Percentiles rank a stretch among this genome's conserved stretches.
Evolutionary conservation across 2,888 invertebrate genomes (phyloP).

Genomic region (Rhagonycha lutea): DNA sequence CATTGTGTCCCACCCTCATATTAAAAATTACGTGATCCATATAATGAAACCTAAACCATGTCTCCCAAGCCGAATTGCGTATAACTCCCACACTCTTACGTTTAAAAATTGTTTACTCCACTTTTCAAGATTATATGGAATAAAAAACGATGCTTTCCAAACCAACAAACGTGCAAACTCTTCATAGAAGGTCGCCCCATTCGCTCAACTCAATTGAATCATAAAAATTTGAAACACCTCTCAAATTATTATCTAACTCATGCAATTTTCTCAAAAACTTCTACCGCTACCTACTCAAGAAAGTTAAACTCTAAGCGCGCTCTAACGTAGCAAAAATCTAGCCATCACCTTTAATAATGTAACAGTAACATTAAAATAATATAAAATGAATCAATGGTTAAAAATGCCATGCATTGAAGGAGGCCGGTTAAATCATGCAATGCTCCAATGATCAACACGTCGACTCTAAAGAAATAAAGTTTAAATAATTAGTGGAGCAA

Average conservation of each 20-base stretch:
- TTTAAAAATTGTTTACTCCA: no score
- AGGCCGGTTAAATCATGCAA: conserved; percentile 33
- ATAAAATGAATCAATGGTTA: background rate
- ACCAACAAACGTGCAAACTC: background rate
- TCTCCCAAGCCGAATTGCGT: no score
- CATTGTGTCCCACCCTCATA: no score
- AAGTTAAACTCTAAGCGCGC: background rate
- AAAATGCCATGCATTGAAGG: conserved; percentile 27
- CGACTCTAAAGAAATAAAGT: conserved; percentile 35
- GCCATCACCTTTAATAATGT: background rate
- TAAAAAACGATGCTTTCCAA: no score
- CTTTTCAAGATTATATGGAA: no score
- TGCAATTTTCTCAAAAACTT: background rate
- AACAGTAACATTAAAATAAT: background rate
- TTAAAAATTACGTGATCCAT: no score
- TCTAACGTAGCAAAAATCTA: background rate
- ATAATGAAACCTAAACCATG: no score
- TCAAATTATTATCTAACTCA: background rate
- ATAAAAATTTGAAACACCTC: background rate
- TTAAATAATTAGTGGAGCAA: background rate
- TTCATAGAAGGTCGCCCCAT: background rate
- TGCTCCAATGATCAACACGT: conserved; percentile 24
- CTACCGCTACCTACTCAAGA: background rate
- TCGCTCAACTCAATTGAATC: background rate
- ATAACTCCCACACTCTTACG: no score